phyloP scores from a whole-genome alignment of 2,113 vertebrate species.

The Actenoides hombroni region DNA sequence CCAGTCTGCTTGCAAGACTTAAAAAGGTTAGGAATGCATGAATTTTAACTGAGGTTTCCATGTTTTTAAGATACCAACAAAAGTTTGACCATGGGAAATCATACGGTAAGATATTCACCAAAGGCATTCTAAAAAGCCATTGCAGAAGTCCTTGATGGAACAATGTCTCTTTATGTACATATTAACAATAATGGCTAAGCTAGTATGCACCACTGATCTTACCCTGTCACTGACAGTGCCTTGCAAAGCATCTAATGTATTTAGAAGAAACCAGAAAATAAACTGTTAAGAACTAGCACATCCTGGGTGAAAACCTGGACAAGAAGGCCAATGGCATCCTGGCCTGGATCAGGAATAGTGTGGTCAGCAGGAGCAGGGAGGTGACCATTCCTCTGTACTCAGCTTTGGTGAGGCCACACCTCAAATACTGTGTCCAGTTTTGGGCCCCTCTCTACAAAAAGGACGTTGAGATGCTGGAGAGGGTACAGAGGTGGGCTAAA shows the following conservation, averaged over 20 bases:
- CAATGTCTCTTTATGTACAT: background rate
- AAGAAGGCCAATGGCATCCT: no score
- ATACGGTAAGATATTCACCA: background rate
- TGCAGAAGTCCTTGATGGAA: background rate
- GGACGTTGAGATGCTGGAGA: no score
- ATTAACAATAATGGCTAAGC: background rate
- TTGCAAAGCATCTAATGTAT: background rate
- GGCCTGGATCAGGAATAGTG: no score
- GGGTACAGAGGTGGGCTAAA: no score
- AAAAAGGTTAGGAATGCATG: conserved; percentile 83
- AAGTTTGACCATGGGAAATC: background rate
- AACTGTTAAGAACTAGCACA: background rate
- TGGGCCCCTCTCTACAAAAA: no score
- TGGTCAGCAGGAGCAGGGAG: no score
- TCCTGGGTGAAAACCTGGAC: background rate
- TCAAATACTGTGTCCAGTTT: no score
- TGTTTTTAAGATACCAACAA: background rate
- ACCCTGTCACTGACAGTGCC: background rate
- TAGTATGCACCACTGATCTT: background rate
- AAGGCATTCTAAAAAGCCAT: background rate
- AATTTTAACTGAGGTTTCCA: background rate
- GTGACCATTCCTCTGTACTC: no score
- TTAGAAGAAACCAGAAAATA: background rate
- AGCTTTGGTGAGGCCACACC: no score
- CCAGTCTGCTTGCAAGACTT: conserved; percentile 85